phyloP scores from a whole-genome alignment of 2,888 invertebrate species.

The Macrosiphum euphorbiae region DNA sequence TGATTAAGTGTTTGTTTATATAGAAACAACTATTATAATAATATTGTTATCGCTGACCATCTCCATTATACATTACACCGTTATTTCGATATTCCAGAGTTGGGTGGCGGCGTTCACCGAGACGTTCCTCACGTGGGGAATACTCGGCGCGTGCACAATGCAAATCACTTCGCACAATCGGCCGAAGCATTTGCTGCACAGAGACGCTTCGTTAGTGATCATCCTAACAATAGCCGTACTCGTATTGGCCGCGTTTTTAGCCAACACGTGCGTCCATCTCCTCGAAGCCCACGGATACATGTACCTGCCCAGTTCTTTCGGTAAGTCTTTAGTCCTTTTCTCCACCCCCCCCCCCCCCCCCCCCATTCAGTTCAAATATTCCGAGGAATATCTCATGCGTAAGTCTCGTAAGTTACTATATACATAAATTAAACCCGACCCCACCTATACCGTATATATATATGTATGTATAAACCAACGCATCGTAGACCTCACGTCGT shows the following conservation, averaged over 20 bases:
- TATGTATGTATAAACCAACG: too few relatives aligned
- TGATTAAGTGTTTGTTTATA: neutral
- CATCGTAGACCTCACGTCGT: neutral
- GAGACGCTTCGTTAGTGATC: conserved; percentile 79
- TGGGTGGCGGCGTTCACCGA: conserved; percentile 93
- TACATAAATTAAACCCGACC: neutral
- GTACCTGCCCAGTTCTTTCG: conserved; percentile 88
- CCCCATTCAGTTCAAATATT: neutral
- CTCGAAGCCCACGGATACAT: conserved; percentile 79
- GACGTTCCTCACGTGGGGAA: conserved; percentile 89
- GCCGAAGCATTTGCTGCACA: conserved; percentile 75
- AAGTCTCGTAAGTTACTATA: neutral
- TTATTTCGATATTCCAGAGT: conserved; percentile 73
- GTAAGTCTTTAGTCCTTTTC: conserved; percentile 73
- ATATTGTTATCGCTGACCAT: neutral
- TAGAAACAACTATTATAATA: neutral
- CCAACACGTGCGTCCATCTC: conserved; percentile 86
- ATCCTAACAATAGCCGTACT: conserved; percentile 82
- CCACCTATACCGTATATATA: neutral
- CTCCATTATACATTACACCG: neutral
- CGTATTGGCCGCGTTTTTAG: conserved; percentile 82
- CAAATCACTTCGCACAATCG: conserved; percentile 84
- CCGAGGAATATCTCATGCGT: neutral
- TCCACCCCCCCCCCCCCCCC: neutral
- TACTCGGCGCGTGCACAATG: conserved; percentile 85